These are phyloP conservation scores for Notothenia rossii DNA, from an alignment of 2,113 vertebrate genomes.

Conservation along the genomic window DNA sequence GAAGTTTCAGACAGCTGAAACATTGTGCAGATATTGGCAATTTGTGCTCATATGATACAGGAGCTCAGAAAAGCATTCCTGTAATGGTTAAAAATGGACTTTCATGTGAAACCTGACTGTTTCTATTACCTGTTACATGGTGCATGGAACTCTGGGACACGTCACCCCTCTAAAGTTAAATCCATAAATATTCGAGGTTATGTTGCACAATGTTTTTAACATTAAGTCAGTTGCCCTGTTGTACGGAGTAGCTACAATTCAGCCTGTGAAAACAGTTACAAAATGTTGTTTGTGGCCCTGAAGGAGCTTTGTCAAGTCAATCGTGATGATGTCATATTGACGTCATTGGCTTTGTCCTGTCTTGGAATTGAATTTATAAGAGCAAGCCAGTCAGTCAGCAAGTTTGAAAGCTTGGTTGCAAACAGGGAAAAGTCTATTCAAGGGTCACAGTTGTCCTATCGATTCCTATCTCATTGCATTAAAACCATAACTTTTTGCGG, in stretches of 20 bases:
- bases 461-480: not conserved
- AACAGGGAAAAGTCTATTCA: not conserved
- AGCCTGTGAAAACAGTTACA: not conserved
- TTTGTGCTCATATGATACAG: not conserved
- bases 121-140: not conserved
- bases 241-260: not conserved
- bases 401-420: not conserved
- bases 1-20: conserved; percentile 15
- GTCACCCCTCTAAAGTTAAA: not conserved
- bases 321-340: not conserved
- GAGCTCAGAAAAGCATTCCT: not conserved
- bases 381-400: too few relatives aligned
- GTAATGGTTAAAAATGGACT: not conserved
- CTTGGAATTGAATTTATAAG: not conserved
- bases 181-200: not conserved
- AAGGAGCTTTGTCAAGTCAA: not conserved
- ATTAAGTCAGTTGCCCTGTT: not conserved
- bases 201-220: not conserved
- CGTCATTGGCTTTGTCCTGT: not conserved
- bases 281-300: not conserved
- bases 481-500: not conserved
- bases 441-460: not conserved
- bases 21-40: conserved; percentile 15
- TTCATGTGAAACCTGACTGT: not conserved
- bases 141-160: not conserved